Conservation (phyloP, 1,140 invertebrate genomes). For the Microvelia longipes region DNA sequence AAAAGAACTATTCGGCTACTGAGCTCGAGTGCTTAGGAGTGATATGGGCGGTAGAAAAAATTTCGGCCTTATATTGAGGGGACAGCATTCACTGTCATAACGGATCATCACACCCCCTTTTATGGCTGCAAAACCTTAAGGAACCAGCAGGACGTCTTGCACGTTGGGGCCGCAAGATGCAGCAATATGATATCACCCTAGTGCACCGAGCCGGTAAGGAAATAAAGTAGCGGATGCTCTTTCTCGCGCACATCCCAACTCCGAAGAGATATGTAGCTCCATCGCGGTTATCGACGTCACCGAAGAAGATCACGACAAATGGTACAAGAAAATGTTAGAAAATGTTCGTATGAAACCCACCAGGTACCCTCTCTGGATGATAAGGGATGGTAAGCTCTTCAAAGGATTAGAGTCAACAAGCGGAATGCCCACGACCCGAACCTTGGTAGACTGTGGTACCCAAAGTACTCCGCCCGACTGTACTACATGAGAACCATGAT, state of each 20-base stretch:
- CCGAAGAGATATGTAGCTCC: neutral
- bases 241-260: neutral
- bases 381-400: neutral
- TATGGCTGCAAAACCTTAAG: constrained; percentile 28
- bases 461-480: neutral
- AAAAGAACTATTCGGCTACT: constrained; percentile 28
- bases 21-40: constrained; percentile 32
- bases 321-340: neutral
- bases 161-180: neutral
- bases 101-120: constrained; percentile 30
- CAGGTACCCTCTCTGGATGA: neutral
- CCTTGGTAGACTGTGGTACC: neutral
- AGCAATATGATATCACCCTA: neutral
- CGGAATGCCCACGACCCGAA: neutral
- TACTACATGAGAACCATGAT: neutral
- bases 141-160: neutral
- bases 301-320: neutral
- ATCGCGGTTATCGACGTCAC: neutral
- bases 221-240: neutral
- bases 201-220: neutral
- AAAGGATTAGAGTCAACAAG: neutral
- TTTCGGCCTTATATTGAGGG: constrained; percentile 28
- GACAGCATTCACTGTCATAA: constrained; percentile 27
- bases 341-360: neutral
- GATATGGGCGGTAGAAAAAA: constrained; percentile 27